These are phyloP conservation scores for Aix galericulata DNA, from an alignment of 2,113 vertebrate species.

Conservation along the genomic window DNA sequence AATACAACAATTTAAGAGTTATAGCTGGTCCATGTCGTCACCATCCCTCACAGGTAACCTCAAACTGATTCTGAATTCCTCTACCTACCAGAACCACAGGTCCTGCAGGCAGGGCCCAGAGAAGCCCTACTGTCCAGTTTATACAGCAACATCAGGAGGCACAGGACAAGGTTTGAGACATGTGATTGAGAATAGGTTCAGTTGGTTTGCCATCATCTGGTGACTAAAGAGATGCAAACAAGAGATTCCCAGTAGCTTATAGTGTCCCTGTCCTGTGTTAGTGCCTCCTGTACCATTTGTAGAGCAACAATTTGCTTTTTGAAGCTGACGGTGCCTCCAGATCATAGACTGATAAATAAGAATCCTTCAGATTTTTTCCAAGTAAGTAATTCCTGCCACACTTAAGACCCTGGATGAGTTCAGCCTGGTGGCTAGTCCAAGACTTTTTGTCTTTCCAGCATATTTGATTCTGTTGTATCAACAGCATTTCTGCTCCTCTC, in stretches of 20 bases:
- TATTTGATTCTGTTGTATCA: background rate
- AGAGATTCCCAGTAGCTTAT: background rate
- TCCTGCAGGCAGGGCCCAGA: background rate
- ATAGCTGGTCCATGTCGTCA: background rate
- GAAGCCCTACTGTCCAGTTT: fast-evolving
- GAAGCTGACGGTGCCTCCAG: background rate
- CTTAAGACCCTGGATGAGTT: background rate
- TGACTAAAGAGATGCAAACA: background rate
- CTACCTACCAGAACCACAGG: background rate
- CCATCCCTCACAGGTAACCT: background rate
- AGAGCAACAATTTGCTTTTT: background rate
- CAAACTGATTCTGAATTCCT: background rate
- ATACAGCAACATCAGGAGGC: background rate
- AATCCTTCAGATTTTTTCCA: background rate
- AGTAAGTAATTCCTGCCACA: background rate
- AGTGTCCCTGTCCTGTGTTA: fast-evolving
- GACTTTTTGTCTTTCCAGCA: background rate
- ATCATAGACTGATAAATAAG: background rate
- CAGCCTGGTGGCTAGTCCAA: fast-evolving
- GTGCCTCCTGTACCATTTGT: background rate
- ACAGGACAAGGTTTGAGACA: background rate
- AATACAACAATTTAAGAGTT: background rate
- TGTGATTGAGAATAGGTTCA: background rate
- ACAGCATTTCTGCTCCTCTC: background rate
- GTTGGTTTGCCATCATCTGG: background rate